Conservation (phyloP, 2,113 vertebrate species). For the Gallinago undulata region DNA sequence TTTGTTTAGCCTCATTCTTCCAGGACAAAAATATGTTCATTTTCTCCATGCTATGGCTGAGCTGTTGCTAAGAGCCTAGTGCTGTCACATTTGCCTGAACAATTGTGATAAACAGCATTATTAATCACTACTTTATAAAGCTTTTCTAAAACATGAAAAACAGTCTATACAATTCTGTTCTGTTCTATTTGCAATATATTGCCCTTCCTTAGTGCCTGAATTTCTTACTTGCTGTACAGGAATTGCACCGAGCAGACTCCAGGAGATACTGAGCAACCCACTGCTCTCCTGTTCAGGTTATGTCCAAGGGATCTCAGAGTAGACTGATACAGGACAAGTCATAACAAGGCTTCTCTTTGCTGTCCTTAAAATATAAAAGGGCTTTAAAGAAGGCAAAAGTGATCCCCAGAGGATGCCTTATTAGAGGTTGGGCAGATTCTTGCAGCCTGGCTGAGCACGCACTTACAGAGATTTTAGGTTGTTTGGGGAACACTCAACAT, state of each 20-base stretch:
- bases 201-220: not conserved
- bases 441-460: not conserved
- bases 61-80: not conserved
- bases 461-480: not conserved
- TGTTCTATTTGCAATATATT: not conserved
- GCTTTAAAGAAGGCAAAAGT: not conserved
- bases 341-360: not conserved
- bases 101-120: not conserved
- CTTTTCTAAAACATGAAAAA: not conserved
- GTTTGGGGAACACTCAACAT: not conserved
- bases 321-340: not conserved
- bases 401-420: not conserved
- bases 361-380: not conserved
- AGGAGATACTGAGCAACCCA: not conserved
- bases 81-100: slow-evolving; percentile 12
- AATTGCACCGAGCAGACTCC: not conserved
- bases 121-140: not conserved
- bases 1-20: not conserved
- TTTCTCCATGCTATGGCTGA: not conserved
- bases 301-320: not conserved
- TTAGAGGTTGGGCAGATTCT: not conserved
- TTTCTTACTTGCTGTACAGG: not conserved
- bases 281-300: not conserved
- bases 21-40: not conserved
- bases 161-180: not conserved